phyloP scores from a whole-genome alignment of 2,113 vertebrate genomes.

The Strix aluco region DNA sequence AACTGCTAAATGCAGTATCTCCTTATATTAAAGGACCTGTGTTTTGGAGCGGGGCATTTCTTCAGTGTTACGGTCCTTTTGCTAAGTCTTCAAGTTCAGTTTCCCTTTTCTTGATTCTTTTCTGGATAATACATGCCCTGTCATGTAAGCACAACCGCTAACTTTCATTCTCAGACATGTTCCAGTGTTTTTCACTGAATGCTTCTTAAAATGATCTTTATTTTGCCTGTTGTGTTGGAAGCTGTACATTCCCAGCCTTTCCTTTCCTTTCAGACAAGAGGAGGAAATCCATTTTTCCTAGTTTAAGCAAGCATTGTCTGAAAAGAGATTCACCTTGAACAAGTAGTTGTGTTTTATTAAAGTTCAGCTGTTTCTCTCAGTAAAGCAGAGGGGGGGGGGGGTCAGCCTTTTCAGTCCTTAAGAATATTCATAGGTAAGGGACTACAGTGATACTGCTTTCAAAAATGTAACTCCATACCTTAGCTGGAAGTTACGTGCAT shows the following conservation, averaged over 20 bases:
- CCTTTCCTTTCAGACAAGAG: background rate
- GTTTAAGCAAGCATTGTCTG: background rate
- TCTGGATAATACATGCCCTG: background rate
- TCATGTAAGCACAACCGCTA: background rate
- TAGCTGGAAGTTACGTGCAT: background rate
- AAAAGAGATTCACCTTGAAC: background rate
- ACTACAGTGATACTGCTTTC: background rate
- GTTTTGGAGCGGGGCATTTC: background rate
- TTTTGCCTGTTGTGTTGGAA: background rate
- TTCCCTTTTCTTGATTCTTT: background rate
- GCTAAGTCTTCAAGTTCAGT: background rate
- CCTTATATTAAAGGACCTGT: background rate
- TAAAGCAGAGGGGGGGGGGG: background rate
- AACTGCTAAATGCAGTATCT: background rate
- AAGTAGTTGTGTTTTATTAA: background rate
- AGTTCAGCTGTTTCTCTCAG: background rate
- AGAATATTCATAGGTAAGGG: background rate
- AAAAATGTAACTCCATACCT: accelerated
- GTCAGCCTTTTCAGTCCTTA: background rate
- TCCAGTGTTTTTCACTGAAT: background rate
- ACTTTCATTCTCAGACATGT: background rate
- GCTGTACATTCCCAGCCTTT: background rate
- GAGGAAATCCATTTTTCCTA: background rate
- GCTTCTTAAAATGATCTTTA: background rate
- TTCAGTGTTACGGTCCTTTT: background rate